These are phyloP conservation scores for Eilema griseolum DNA, from an alignment of 2,888 invertebrate species.

Conservation along the genomic window DNA sequence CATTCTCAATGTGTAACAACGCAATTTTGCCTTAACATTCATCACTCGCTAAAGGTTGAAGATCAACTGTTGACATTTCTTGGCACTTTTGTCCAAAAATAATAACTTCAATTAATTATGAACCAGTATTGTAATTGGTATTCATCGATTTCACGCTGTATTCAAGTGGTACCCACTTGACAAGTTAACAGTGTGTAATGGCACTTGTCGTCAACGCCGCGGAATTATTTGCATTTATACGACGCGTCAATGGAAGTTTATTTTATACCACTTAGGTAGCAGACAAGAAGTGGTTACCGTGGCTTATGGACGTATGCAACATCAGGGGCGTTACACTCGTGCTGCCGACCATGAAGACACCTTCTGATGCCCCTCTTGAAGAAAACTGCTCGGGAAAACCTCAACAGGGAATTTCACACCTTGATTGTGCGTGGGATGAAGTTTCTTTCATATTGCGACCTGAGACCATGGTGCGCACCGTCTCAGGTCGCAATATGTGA, in stretches of 20 bases:
- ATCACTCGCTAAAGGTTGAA: background rate
- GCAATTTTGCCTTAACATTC: background rate
- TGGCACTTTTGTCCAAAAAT: background rate
- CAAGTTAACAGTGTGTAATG: conserved; percentile 20
- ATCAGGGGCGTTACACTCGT: no score
- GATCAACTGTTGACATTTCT: background rate
- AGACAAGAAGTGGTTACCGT: no score
- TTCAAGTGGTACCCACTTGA: conserved; percentile 3
- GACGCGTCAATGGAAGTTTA: background rate
- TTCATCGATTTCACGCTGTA: conserved; percentile 11
- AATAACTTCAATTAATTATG: background rate
- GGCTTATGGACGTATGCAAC: no score
- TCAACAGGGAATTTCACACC: no score
- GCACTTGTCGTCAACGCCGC: conserved; percentile 19
- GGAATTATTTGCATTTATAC: conserved; percentile 6
- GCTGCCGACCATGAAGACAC: no score
- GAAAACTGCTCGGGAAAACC: no score
- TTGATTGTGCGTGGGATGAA: no score
- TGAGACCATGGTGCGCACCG: no score
- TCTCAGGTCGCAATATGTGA: no score
- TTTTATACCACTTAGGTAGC: no score
- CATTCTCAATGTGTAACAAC: background rate
- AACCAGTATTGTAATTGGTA: background rate
- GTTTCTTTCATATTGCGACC: no score
- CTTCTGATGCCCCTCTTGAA: no score